Evolutionary conservation across 1,140 invertebrate species (phyloP), one percentile per base, ranked within the genome.

Genomic region (Brachionus asplanchnoidis): DNA sequence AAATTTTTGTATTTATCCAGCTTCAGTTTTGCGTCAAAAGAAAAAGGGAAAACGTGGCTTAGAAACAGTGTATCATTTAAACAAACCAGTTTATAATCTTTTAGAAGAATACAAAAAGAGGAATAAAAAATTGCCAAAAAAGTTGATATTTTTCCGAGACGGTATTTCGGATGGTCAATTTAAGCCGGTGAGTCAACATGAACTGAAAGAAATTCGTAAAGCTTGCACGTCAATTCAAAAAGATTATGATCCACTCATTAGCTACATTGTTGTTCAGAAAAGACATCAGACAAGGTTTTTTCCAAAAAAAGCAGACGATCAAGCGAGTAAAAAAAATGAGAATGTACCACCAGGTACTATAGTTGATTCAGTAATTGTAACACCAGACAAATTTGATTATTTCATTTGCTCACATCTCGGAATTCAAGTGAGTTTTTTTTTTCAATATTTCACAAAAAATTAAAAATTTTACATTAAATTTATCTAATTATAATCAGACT

Each of bases 211-310:
- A 66, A 83, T 83, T 40, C 20, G 53, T 26, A 20, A 23, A 50
- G 80, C 80, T 40, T 83, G 56, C 32, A 1, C 9, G 28, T 1
- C 17, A n/a, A 68, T 44, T 26, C 7, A 23, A 14, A 3, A 17
- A 6, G 11, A 9, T 28, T 68, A 68, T 23, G 3, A 28, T 6
- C 83, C 83, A 42, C 0, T 2, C 3, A 3, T 97, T 26, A 93
- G 94, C 28, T 95, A 95, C 87, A 87, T 97, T 1, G 93, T 97
- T 6, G 95, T 97, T 1, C 95, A 97, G 86, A 97, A 97, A 89
- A 91, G 95, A 5, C 95, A 97, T 90, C 95, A 96, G 86, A 94
- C 94, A 1, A 91, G 93, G 36, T 75, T 84, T 40, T 84, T 84
- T 56, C 66, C 68, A 14, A 9, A 14, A 20, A 75, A 75, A 9